A percentile compares a stretch with the other conserved stretches of the same genome.
Evolutionary conservation across 2,113 vertebrate species (phyloP).

Genomic region (Felis chaus): DNA sequence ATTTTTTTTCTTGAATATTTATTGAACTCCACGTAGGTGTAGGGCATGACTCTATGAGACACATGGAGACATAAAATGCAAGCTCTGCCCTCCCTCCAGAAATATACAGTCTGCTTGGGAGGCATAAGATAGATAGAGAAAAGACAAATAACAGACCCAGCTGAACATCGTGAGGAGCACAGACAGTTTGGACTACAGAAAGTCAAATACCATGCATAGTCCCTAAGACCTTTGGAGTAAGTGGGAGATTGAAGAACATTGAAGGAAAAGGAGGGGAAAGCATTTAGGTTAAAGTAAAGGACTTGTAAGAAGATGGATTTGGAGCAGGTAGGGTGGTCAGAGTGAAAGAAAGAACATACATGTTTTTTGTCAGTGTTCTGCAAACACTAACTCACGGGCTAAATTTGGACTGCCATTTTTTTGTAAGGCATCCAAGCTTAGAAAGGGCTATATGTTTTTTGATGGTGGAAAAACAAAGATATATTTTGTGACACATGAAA

Average conservation of each 20-base stretch:
- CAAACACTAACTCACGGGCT: neutral
- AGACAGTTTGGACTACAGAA: neutral
- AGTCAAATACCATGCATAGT: neutral
- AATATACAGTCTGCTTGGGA: neutral
- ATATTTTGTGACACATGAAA: neutral
- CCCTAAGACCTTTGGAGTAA: neutral
- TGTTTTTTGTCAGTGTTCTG: neutral
- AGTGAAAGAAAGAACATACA: neutral
- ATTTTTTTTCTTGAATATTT: constrained; percentile 69
- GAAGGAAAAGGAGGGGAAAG: neutral
- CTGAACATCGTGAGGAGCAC: neutral
- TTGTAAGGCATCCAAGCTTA: neutral
- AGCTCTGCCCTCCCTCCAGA: constrained; percentile 66
- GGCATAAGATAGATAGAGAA: neutral
- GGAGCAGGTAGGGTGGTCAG: neutral
- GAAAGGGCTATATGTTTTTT: neutral
- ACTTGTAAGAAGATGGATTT: neutral
- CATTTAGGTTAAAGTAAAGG: neutral
- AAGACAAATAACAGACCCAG: neutral
- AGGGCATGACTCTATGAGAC: constrained; percentile 9
- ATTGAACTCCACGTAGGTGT: constrained; percentile 52
- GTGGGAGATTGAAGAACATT: neutral
- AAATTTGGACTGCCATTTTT: neutral
- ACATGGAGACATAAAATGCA: constrained; percentile 48
- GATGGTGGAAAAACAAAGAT: neutral